Evolutionary conservation across 1,140 invertebrate species (phyloP).

Genomic region (Trialeurodes vaporariorum): DNA sequence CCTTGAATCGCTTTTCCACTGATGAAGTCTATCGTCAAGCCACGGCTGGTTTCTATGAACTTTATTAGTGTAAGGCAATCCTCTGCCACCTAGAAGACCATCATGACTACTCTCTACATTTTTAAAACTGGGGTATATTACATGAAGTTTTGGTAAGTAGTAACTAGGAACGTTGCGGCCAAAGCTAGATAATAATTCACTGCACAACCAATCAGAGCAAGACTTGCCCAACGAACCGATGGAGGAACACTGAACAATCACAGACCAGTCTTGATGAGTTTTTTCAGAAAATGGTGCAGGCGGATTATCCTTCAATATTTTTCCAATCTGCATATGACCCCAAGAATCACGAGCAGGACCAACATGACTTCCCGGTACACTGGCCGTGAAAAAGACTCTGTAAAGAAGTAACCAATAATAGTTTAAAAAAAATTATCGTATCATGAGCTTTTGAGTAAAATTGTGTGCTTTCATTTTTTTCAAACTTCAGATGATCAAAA

Average conservation of each 20-base stretch:
- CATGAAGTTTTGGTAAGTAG: neutral
- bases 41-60: constrained; percentile 77
- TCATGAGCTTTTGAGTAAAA: too few species aligned
- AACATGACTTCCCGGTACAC: constrained; percentile 66
- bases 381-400: constrained; percentile 74
- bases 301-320: constrained; percentile 50
- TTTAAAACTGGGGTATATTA: constrained; percentile 55
- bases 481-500: too few species aligned
- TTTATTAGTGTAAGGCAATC: constrained; percentile 73
- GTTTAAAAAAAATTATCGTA: too few species aligned
- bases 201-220: constrained; percentile 46
- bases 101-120: constrained; percentile 77
- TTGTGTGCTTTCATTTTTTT: too few species aligned
- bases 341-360: constrained; percentile 42
- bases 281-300: constrained; percentile 41
- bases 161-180: constrained; percentile 8
- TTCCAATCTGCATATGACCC: constrained; percentile 58
- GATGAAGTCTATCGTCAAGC: constrained; percentile 48
- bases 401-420: too few species aligned
- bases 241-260: constrained; percentile 79
- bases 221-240: constrained; percentile 71
- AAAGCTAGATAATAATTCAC: constrained; percentile 12
- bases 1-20: constrained; percentile 64
- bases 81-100: constrained; percentile 68
- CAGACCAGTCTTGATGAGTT: constrained; percentile 45